Evolutionary conservation across 2,113 vertebrate species (phyloP).

Genomic region (Clupea harengus): DNA sequence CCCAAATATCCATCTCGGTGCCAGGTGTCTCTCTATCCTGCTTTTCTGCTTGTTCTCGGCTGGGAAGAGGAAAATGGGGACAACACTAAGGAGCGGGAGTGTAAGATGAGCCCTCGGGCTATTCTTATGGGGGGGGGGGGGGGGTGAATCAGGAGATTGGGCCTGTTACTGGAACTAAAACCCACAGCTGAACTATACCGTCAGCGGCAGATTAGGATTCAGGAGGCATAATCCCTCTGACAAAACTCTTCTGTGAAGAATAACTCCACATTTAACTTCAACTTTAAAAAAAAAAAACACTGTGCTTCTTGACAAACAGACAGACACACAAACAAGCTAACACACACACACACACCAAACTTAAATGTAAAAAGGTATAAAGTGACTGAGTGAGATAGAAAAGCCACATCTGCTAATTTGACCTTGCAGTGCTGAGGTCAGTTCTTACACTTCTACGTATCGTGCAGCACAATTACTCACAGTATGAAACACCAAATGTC

Average conservation of each 20-base stretch:
- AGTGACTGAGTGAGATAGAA: not conserved
- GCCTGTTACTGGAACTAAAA: constrained; percentile 20
- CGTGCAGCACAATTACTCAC: not conserved
- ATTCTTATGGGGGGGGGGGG: not conserved
- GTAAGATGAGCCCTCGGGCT: constrained; percentile 4
- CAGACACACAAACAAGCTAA: not conserved
- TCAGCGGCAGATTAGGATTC: constrained; percentile 10
- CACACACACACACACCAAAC: not conserved
- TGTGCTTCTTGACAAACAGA: not conserved
- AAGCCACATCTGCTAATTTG: constrained; percentile 3
- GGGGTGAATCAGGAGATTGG: constrained; percentile 15
- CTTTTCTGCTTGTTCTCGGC: not conserved
- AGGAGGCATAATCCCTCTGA: constrained; percentile 9
- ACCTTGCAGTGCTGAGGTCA: not conserved
- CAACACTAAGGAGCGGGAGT: not conserved
- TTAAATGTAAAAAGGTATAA: not conserved
- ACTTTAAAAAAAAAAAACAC: not conserved
- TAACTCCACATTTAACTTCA: constrained; percentile 11
- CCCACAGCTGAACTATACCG: constrained; percentile 14
- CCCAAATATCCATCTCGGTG: constrained; percentile 16
- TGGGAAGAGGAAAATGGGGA: constrained; percentile 19
- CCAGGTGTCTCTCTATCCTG: constrained; percentile 8
- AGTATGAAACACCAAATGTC: not conserved
- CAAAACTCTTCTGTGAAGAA: constrained; percentile 6
- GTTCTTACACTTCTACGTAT: not conserved